Evolutionary conservation across 2,888 invertebrate species (phyloP), one percentile per base, ranked within the genome.

Genomic region (Actias luna): DNA sequence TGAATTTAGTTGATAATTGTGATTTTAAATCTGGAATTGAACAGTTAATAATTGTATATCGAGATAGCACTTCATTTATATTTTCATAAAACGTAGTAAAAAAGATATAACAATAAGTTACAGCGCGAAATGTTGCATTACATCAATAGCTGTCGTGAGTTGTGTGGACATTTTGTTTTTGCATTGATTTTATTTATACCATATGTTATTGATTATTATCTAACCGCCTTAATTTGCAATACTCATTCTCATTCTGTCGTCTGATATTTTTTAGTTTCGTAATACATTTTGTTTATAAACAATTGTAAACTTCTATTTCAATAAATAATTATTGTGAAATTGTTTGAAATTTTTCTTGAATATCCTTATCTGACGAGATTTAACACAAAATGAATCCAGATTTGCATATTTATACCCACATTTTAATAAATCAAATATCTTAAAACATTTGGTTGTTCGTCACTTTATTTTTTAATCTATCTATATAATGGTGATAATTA

Each of bases 221-320:
- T n/a, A n/a, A n/a, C 55, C 55, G 29, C 55, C n/a, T n/a, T 55
- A 52, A 52, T 27, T 29, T 27, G 52, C 2, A 55, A 55, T 55
- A 55, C 55, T 55, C 55, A 55, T 55, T 29, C n/a, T 55, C 5
- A 27, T 1, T 46, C 55, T 16, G 16, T 55, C 29, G 10, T 46
- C 22, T 46, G 22, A 27, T 29, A 55, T 52, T 55, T 46, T 5
- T 33, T 22, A 3, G 2, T 46, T 46, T 22, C 4, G 1, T 22
- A 12, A 12, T 46, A 46, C 10, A 10, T 46, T 22, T 5, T 46
- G 46, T 46, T 46, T 22, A 46, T 46, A 46, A 46, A 10, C 46
- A 22, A n/a, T n/a, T n/a, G n/a, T n/a, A n/a, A n/a, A n/a, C n/a
- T n/a, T n/a, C n/a, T n/a, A n/a, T n/a, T n/a, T n/a, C n/a, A n/a